phyloP scores from a whole-genome alignment of 2,797 vertebrate genomes.

The Poecilia velifera region DNA sequence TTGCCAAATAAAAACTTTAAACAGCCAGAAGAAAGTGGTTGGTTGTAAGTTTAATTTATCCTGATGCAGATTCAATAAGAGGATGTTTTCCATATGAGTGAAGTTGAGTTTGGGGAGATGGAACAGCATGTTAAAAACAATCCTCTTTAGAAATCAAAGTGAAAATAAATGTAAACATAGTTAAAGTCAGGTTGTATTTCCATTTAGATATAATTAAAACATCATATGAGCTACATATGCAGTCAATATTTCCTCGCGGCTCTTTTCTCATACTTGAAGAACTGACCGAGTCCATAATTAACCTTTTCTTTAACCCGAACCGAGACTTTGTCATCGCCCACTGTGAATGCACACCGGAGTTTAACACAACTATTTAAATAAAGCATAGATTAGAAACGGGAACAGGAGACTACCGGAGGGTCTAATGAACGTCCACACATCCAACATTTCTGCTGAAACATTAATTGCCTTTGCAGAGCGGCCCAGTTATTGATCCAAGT shows the following conservation, averaged over 20 bases:
- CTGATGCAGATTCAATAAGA: background rate
- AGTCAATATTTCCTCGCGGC: background rate
- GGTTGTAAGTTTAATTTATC: background rate
- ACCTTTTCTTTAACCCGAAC: background rate
- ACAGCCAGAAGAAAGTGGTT: background rate
- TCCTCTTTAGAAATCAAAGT: background rate
- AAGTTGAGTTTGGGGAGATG: background rate
- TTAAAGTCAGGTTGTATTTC: background rate
- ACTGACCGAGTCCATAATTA: background rate
- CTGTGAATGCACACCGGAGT: background rate
- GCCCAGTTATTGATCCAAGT: slow-evolving; percentile 1
- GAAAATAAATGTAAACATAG: background rate
- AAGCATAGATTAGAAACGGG: background rate
- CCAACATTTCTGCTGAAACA: slow-evolving; percentile 1
- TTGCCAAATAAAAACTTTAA: background rate
- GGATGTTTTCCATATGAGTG: background rate
- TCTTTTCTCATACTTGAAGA: background rate
- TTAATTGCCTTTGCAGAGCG: slow-evolving; percentile 1
- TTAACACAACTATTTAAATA: background rate
- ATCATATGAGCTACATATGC: background rate
- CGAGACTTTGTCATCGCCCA: background rate
- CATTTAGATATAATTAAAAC: background rate
- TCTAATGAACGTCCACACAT: background rate
- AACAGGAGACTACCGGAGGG: background rate
- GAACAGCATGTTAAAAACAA: no score